These are phyloP conservation scores for Lucilia cuprina DNA, from an alignment of 1,140 invertebrate species.

Conservation along the genomic window DNA sequence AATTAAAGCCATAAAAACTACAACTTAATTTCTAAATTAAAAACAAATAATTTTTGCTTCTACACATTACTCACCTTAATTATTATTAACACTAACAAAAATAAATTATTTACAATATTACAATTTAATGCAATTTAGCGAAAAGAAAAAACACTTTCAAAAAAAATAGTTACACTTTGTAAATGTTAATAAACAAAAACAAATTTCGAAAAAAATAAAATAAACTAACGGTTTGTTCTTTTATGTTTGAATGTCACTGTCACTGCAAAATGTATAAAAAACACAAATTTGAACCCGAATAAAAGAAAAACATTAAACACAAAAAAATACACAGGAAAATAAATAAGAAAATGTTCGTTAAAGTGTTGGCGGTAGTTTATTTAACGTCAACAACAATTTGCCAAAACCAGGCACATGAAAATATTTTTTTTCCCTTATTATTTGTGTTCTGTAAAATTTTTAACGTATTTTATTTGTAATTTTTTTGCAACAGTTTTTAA, in stretches of 20 bases:
- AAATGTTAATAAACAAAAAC: background rate
- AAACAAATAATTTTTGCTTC: too few relatives aligned
- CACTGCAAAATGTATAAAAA: background rate
- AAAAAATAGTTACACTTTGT: background rate
- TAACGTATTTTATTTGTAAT: background rate
- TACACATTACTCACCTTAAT: background rate
- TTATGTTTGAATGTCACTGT: slow-evolving; percentile 15
- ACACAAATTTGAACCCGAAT: background rate
- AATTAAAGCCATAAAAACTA: too few relatives aligned
- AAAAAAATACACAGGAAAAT: background rate
- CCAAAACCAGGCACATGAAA: background rate
- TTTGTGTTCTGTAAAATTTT: background rate
- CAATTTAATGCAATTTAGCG: background rate
- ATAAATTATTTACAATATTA: background rate
- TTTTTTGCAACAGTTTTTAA: background rate
- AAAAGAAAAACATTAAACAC: background rate
- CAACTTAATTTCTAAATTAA: too few relatives aligned
- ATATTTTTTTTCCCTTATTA: background rate
- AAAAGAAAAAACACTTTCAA: background rate
- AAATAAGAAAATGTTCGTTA: background rate
- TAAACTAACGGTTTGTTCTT: background rate
- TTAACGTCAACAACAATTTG: background rate
- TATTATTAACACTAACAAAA: background rate
- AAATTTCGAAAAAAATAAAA: background rate
- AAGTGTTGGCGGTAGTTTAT: background rate